Evolutionary conservation across 2,113 vertebrate species (phyloP), one percentile per base, ranked within the genome.

Genomic region (Dermatemys mawii): DNA sequence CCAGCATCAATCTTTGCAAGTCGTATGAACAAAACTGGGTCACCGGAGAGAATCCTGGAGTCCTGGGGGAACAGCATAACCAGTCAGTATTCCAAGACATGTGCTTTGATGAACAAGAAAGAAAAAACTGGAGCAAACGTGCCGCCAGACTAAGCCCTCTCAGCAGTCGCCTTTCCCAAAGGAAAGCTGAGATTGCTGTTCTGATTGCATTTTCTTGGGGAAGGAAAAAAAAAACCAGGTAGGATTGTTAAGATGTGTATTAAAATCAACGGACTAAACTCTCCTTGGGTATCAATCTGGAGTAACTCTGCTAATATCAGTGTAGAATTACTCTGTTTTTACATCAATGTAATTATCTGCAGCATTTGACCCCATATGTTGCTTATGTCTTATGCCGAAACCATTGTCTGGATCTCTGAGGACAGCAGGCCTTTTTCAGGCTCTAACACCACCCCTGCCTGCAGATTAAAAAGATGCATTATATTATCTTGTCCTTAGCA

Each of bases 391-490:
- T 38, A 7, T 19, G 53, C 86, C 32, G 55, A 88, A 53, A 24
- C 75, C 49, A 41, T 29, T 57, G 54, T 49, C 73, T 41, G 27
- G 76, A 87, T 35, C 50, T 88, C 51, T 22, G 51, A 27, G 41
- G 73, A 44, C 11, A 26, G n/a, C 51, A 54, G 73, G 49, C 46
- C 41, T 85, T 78, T 49, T 32, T 51, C 63, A 70, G 63, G 26
- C 41, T 53, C n/a, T 53, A 73, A 51, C 35, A 67, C 76, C 82
- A 17, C 82, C 82, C 22, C 70, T 38, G 83, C 51, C 81, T 54
- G 11, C 75, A 93, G 70, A 80, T 57, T 53, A 86, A 87, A 91
- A 90, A 76, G 88, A 55, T 86, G 35, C n/a, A 81, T 83, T 38
- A 86, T 26, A 80, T 46, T 83, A 21, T 35, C 57, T 57, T 0